Conservation (phyloP, 2,797 vertebrate genomes). For the Crossoptilon crossoptilon region DNA sequence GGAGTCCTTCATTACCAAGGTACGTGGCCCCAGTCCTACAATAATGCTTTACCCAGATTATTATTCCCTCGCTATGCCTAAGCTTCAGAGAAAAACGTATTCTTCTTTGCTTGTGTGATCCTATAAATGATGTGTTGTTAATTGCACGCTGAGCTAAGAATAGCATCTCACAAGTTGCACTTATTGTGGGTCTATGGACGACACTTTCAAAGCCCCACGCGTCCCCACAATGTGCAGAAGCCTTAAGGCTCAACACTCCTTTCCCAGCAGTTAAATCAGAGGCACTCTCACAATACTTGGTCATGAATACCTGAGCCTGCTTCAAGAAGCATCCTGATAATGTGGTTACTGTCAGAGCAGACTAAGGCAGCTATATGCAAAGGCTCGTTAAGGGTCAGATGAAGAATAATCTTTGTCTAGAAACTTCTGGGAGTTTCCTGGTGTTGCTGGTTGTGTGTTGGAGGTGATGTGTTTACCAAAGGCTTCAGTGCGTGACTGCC, state of each 20-base stretch:
- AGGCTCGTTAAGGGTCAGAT: background rate
- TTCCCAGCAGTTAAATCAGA: conserved; percentile 13
- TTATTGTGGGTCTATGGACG: conserved; percentile 15
- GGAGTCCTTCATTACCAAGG: background rate
- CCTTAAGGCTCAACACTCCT: background rate
- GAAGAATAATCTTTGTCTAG: background rate
- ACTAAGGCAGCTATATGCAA: background rate
- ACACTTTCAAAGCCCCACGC: background rate
- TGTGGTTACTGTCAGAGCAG: background rate
- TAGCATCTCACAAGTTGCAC: conserved; percentile 5
- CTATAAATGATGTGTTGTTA: conserved; percentile 24
- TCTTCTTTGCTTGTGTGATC: background rate
- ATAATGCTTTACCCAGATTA: background rate
- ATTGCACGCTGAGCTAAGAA: conserved; percentile 22
- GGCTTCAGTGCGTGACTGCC: background rate
- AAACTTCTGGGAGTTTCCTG: background rate
- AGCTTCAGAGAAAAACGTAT: conserved; percentile 30
- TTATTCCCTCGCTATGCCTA: conserved; percentile 6
- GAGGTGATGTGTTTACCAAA: background rate
- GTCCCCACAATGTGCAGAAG: background rate
- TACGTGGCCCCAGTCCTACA: background rate
- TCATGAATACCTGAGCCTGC: background rate
- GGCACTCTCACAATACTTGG: background rate
- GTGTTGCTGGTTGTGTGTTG: background rate
- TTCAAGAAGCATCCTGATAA: background rate